These are phyloP conservation scores for Rhyacophila evoluta DNA, from an alignment of 2,888 invertebrate genomes.

Conservation along the genomic window DNA sequence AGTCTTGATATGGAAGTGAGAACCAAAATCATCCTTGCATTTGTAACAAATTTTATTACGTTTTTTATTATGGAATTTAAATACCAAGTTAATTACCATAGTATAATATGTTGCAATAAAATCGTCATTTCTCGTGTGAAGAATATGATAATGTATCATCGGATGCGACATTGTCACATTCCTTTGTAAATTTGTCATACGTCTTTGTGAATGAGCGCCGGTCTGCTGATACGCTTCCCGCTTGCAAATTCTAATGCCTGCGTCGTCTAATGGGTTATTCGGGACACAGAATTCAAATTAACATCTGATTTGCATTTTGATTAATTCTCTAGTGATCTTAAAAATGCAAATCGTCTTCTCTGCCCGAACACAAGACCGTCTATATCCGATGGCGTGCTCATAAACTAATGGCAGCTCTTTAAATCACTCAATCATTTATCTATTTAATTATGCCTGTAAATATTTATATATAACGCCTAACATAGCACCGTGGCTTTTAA, in stretches of 20 bases:
- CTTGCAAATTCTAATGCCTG: neutral
- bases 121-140: neutral
- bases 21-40: no score
- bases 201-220: neutral
- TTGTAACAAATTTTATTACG: no score
- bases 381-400: no score
- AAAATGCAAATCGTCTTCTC: constrained; percentile 50
- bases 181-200: neutral
- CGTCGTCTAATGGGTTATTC: constrained; percentile 37
- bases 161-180: neutral
- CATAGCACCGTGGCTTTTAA: no score
- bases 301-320: constrained; percentile 53
- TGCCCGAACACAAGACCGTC: neutral
- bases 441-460: no score
- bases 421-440: no score
- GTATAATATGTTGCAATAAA: neutral
- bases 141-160: neutral
- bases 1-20: no score
- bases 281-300: constrained; percentile 42
- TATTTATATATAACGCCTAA: no score
- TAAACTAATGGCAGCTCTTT: no score
- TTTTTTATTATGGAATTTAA: no score
- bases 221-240: neutral
- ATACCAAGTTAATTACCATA: no score
- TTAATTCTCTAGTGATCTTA: constrained; percentile 53